Base-by-base conservation (phyloP, 2,797 vertebrate species). In the Miichthys miiuy region DNA sequence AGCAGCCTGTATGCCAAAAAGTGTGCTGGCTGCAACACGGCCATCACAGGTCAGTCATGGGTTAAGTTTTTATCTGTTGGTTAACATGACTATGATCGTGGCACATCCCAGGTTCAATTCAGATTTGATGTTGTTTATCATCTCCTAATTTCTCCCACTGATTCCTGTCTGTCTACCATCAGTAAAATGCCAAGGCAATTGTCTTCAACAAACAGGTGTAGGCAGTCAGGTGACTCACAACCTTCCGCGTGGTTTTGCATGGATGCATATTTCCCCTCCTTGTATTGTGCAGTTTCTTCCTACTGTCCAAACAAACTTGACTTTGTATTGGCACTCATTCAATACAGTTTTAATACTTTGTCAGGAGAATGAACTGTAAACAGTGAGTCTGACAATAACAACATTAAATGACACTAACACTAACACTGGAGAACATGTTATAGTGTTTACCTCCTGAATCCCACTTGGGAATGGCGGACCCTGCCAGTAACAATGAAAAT, bases 1-100 rank as follows among this genome's bases (percentile, higher is more conserved):
- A 97, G 97, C 91, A 97, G 93, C 91, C 95, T 98, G 79, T 99
- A 98, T 21, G 97, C 97, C 88, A 97, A 97, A 69, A 99, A 97
- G 92, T 99, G 98, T 82, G 95, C 95, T 0, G 95, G 95, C 75
- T 99, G 98, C 92, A 95, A 96, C 65, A 96, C 96, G 63, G 96
- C 98, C 90, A 99, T 99, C 94, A 99, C 98, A 93, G 98, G 98
- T 97, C 83, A 94, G 93, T 80, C 25, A 1, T 2, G 2, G 0
- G 5, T 27, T 21, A 5, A 13, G 34, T 5, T 12, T 16, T 54
- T 18, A 48, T 27, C 34, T 44, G 41, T 30, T 38, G 63, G 47
- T 25, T 47, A 58, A 21, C 46, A 18, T 41, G n/a, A 20, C 17
- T 16, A 34, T 34, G 23, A 23, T 13, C 4, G 18, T 5, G 11